These are phyloP conservation scores for Lophotriccus pileatus DNA, from an alignment of 2,797 vertebrate genomes.

Conservation along the genomic window DNA sequence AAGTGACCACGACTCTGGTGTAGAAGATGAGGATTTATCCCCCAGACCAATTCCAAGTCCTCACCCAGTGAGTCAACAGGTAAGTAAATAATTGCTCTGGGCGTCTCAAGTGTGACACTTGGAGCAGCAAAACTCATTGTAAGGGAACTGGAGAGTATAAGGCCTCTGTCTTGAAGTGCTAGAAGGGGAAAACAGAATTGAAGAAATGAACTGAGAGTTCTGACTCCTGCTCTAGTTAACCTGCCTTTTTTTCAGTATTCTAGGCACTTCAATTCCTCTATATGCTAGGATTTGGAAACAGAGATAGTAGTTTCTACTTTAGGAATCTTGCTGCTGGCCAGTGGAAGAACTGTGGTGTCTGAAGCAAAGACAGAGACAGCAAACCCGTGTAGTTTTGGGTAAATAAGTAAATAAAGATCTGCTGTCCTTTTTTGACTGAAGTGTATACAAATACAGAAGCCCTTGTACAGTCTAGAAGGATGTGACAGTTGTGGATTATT, in stretches of 20 bases:
- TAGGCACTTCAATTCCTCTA: not conserved
- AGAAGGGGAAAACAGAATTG: not conserved
- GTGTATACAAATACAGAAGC: not conserved
- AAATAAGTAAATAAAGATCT: not conserved
- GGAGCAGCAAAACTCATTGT: not conserved
- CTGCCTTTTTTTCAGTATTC: not conserved
- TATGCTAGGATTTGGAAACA: not conserved
- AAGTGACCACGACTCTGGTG: conserved; percentile 90
- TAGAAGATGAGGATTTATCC: conserved; percentile 93
- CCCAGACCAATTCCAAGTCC: conserved; percentile 93
- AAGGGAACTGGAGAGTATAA: not conserved
- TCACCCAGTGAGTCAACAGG: conserved; percentile 87
- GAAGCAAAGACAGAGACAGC: not conserved
- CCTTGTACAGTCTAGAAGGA: not conserved
- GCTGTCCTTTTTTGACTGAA: not conserved
- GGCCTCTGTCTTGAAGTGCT: not conserved
- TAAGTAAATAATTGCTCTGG: conserved; percentile 49
- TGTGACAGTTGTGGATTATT: not conserved
- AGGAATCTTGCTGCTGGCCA: not conserved
- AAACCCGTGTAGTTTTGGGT: not conserved
- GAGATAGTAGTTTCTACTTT: not conserved
- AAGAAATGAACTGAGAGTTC: not conserved
- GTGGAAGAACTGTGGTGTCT: not conserved
- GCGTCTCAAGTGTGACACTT: not conserved
- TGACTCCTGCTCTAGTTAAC: not conserved